Evolutionary conservation across 2,113 vertebrate genomes (phyloP), one percentile per base, ranked within the genome.

Genomic region (Electrona antarctica): DNA sequence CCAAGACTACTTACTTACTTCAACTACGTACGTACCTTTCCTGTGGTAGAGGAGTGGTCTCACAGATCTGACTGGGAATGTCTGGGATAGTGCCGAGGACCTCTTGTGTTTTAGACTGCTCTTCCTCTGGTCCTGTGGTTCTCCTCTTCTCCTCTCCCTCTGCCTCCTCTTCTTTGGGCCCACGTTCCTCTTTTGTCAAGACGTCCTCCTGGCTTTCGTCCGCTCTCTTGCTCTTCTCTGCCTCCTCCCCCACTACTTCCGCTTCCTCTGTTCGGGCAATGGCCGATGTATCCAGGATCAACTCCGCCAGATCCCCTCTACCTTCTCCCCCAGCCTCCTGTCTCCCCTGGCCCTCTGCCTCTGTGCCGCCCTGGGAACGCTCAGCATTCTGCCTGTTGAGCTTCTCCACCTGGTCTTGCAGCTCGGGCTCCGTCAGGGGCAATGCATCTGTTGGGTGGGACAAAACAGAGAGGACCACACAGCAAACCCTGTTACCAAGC

Each of bases 341-440:
- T 8, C 29, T 64, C 5, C 21, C 69, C 45, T 69, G 64, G 13
- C 0, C 52, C 6, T 66, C 76, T 0, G 60, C 62, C 56, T 91
- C 90, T 1, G 71, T 21, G 6, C 67, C 81, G 51, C 69, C 89
- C 8, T 83, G 78, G 70, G 89, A 94, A 77, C 87, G 90, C 78
- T 94, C 88, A 0, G 81, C 14, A 89, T 97, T 97, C 91, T 97
- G 93, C 78, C 92, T 81, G 88, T 95, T 96, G 82, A 95, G 93
- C 52, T 95, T 91, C 68, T 94, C 88, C 67, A 97, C 76, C 15
- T 93, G 91, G 73, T 93, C 92, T 61, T 92, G 91, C 33, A 89
- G 87, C 56, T 58, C 87, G 2, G 86, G 84, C 21, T 92, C 87
- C 46, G 84, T 91, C 74, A 90, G 85, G 56, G 82, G 71, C 50